Conservation (phyloP, 2,888 invertebrate species). For the Agrypnus murinus region DNA sequence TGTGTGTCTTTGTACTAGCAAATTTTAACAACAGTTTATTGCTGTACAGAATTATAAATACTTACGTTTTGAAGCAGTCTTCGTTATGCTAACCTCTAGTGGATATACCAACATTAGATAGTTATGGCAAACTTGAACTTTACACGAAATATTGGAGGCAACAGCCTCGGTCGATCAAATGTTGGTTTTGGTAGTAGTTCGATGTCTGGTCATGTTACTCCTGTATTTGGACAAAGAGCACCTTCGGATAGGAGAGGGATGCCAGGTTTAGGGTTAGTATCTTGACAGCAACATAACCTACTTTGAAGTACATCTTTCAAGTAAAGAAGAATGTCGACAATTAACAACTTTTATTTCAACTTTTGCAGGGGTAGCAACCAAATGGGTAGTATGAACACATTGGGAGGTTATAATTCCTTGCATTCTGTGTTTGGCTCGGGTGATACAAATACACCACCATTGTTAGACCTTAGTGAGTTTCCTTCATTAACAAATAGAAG, state of each 20-base stretch:
- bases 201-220: conserved; percentile 85
- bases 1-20: conserved; percentile 65
- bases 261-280: conserved; percentile 69
- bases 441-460: conserved; percentile 81
- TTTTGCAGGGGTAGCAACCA: conserved; percentile 74
- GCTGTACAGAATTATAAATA: conserved; percentile 18
- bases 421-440: conserved; percentile 87
- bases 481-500: conserved; percentile 92
- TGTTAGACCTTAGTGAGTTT: conserved; percentile 94
- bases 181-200: conserved; percentile 80
- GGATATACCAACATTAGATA: conserved; percentile 69
- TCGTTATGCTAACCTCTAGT: conserved; percentile 69
- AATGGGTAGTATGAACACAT: conserved; percentile 77
- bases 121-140: conserved; percentile 96
- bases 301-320: conserved; percentile 3
- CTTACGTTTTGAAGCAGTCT: conserved; percentile 43
- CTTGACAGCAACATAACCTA: conserved; percentile 42
- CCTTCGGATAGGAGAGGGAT: conserved; percentile 84
- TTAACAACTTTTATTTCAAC: not conserved
- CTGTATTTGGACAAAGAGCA: conserved; percentile 87
- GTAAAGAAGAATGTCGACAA: not conserved
- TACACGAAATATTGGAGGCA: conserved; percentile 91
- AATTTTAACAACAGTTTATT: conserved; percentile 54
- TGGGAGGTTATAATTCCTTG: conserved; percentile 78
- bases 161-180: conserved; percentile 79